Base-by-base conservation (phyloP, 30 jellyfish, hydroid and myxozoan species). In the Euphysa ruthae region DNA sequence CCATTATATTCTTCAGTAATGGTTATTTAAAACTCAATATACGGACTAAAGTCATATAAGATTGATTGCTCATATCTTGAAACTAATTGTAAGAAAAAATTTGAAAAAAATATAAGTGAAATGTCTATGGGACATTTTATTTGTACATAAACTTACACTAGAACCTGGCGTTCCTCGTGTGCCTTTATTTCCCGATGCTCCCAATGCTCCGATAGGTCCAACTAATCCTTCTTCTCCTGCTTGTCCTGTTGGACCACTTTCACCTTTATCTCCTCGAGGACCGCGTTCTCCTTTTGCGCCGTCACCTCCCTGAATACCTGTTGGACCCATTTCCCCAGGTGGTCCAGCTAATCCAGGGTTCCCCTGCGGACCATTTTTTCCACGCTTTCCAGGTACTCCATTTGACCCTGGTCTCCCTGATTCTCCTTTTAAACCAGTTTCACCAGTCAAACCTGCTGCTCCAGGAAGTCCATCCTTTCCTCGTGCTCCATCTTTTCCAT, bases 391-490 rank as follows among this genome's bases (percentile, higher is more conserved):
- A 21, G 71, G 58, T 2, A 56, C 49, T 13, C 95, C 95, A 34
- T 42, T 46, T 6, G 70, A 33, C 8, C 95, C 95, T 16, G 56
- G 77, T 0, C 49, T 75, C 18, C 95, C 95, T 33, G 78, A 57
- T 35, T 28, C 56, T 18, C 95, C 95, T 5, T 61, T 65, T 43
- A 6, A 58, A 6, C 95, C 95, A 24, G 84, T 65, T 55, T 75
- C 90, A 43, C 95, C 95, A 49, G 84, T 43, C 20, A 82, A 81
- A 7, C 95, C 95, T 6, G 50, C 18, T 21, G 77, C 81, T 0
- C 95, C 95, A 19, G 93, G 78, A 6, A 21, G 42, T 7, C 95
- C 95, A 57, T 64, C 89, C 26, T 82, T 78, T 28, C 89, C 95
- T 28, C 81, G 46, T 1, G 80, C 78, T 28, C 95, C 95, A 12